These are phyloP conservation scores for Poecile atricapillus DNA, from an alignment of 2,113 vertebrate genomes.

Conservation along the genomic window DNA sequence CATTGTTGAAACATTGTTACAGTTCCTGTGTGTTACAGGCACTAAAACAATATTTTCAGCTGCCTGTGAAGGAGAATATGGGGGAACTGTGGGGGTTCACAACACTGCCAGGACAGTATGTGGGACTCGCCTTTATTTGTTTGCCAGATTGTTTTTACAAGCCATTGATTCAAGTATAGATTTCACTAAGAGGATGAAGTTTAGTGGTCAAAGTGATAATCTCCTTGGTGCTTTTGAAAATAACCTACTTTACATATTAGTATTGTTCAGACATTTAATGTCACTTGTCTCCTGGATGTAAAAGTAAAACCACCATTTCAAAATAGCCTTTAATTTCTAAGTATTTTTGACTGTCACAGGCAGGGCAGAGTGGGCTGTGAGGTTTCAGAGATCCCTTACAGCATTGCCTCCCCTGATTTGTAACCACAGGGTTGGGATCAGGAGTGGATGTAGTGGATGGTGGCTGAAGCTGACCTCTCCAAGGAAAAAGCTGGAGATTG, in stretches of 20 bases:
- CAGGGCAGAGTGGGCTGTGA: not conserved
- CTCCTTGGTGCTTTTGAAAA: not conserved
- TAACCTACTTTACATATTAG: not conserved
- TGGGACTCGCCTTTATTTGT: not conserved
- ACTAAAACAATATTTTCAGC: not conserved
- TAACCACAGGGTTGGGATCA: not conserved
- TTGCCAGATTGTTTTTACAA: not conserved
- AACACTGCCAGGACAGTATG: not conserved
- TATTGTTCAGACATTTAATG: not conserved
- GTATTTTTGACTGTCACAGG: not conserved
- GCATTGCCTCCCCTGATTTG: not conserved
- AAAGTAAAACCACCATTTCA: not conserved
- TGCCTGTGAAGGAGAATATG: not conserved
- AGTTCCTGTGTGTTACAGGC: not conserved
- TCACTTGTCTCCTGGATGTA: not conserved
- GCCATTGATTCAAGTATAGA: not conserved
- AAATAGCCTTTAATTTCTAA: not conserved
- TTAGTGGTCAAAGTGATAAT: not conserved
- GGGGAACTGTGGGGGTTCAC: not conserved
- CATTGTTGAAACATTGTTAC: not conserved
- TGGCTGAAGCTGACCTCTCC: not conserved
- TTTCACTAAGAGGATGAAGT: not conserved
- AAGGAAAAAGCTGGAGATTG: not conserved
- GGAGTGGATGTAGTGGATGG: not conserved
- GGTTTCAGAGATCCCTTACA: not conserved